These are phyloP conservation scores for Halcyon malimbica DNA, from an alignment of 2,113 vertebrate genomes.

Conservation along the genomic window DNA sequence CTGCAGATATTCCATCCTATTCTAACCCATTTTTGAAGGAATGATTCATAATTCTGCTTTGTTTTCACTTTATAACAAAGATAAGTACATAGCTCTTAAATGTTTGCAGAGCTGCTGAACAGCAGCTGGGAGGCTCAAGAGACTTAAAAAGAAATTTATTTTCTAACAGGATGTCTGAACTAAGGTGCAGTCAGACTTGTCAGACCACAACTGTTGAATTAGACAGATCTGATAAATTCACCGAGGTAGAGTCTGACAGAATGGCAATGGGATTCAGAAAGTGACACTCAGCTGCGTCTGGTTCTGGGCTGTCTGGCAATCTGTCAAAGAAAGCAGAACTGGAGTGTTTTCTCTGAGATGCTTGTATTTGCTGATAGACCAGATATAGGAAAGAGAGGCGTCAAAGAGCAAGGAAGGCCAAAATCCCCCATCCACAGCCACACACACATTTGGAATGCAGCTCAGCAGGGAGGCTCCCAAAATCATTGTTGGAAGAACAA, in stretches of 20 bases:
- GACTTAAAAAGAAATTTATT: background rate
- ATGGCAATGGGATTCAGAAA: background rate
- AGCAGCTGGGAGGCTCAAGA: background rate
- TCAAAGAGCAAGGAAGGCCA: conserved; percentile 30
- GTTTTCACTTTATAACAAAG: background rate
- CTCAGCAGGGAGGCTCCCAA: conserved; percentile 42
- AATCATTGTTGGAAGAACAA: conserved; percentile 62
- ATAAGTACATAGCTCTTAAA: background rate
- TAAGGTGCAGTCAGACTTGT: background rate
- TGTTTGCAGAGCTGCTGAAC: background rate
- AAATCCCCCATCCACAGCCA: conserved; percentile 29
- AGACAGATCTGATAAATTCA: background rate
- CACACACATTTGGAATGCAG: conserved; percentile 49
- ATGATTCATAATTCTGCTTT: background rate
- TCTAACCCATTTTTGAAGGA: background rate
- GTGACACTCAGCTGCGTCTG: background rate
- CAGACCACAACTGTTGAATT: background rate
- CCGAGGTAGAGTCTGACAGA: background rate
- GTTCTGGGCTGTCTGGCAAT: background rate
- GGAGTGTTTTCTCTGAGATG: background rate
- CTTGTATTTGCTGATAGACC: conserved; percentile 1
- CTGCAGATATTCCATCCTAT: background rate
- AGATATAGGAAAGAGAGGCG: background rate
- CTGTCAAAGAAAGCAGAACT: background rate
- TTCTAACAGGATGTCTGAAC: background rate